A percentile compares a stretch with the other conserved stretches of the same genome.
Evolutionary conservation across 1,140 invertebrate species (phyloP).

Genomic region (Pachypsylla venusta): DNA sequence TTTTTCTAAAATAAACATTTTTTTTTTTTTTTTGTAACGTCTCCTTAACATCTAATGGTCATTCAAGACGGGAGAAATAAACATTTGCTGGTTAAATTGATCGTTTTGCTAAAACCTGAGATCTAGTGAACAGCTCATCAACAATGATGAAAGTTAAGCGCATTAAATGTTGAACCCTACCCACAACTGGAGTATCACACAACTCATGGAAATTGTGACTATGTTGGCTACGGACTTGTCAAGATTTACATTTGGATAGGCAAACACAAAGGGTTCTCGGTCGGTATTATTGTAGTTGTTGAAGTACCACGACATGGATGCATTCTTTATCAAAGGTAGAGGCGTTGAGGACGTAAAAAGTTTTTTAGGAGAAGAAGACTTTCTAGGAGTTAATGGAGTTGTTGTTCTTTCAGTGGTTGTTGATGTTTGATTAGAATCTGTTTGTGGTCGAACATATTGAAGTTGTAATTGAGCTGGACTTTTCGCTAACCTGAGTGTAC

Average conservation of each 20-base stretch:
- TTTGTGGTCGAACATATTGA: not conserved
- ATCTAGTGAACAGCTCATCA: too few species aligned
- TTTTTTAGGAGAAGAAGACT: not conserved
- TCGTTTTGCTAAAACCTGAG: too few species aligned
- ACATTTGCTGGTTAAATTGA: too few species aligned
- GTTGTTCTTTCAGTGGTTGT: not conserved
- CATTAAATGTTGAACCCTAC: too few species aligned
- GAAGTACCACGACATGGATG: slow-evolving; percentile 52
- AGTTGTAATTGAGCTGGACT: slow-evolving; percentile 15
- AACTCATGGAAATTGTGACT: not conserved
- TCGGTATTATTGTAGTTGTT: slow-evolving; percentile 58
- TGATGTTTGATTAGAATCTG: not conserved
- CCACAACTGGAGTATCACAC: not conserved
- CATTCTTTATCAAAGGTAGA: not conserved
- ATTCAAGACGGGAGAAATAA: too few species aligned
- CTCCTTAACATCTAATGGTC: too few species aligned
- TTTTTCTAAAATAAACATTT: too few species aligned
- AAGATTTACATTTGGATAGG: not conserved
- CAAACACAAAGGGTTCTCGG: slow-evolving; percentile 42
- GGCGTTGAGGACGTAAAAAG: not conserved
- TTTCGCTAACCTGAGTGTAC: slow-evolving; percentile 21
- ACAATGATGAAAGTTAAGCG: too few species aligned
- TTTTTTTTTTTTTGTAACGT: too few species aligned
- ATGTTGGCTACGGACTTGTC: not conserved
- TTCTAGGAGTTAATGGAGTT: not conserved